Evolutionary conservation across 2,797 vertebrate species (phyloP).

Genomic region (Pipistrellus pipistrellus): DNA sequence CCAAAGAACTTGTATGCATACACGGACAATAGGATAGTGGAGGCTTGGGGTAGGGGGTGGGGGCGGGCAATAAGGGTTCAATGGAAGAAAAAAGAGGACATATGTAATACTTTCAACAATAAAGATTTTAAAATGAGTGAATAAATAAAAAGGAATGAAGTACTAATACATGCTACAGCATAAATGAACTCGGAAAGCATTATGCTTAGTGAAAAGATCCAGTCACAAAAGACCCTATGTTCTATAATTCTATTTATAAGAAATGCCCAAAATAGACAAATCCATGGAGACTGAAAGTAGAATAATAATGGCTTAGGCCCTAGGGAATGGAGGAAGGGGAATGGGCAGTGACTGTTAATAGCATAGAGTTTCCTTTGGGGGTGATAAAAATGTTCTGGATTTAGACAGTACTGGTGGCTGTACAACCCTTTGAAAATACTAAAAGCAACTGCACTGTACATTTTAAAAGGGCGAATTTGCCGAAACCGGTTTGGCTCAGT

Average conservation of each 20-base stretch:
- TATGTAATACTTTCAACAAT: no score
- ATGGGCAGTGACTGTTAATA: not conserved
- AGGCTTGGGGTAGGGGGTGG: no score
- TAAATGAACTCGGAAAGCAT: not conserved
- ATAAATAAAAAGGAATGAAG: not conserved
- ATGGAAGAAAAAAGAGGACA: no score
- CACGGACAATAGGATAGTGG: no score
- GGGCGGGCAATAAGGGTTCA: no score
- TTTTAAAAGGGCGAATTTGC: conserved; percentile 12
- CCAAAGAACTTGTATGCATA: no score
- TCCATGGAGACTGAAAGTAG: not conserved
- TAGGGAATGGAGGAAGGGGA: not conserved
- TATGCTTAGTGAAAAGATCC: not conserved
- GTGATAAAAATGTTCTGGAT: conserved; percentile 3
- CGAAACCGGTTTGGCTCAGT: no score
- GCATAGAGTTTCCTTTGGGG: not conserved
- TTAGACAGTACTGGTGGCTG: not conserved
- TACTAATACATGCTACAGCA: not conserved
- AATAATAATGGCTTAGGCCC: not conserved
- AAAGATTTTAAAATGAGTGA: no score
- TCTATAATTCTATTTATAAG: not conserved
- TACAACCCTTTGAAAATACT: not conserved
- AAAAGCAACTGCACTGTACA: not conserved
- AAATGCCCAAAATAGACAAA: conserved; percentile 22
- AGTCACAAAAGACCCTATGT: not conserved